These are phyloP conservation scores for Caenorhabditis zanzibari DNA, from an alignment of 2,888 invertebrate species.

Conservation along the genomic window DNA sequence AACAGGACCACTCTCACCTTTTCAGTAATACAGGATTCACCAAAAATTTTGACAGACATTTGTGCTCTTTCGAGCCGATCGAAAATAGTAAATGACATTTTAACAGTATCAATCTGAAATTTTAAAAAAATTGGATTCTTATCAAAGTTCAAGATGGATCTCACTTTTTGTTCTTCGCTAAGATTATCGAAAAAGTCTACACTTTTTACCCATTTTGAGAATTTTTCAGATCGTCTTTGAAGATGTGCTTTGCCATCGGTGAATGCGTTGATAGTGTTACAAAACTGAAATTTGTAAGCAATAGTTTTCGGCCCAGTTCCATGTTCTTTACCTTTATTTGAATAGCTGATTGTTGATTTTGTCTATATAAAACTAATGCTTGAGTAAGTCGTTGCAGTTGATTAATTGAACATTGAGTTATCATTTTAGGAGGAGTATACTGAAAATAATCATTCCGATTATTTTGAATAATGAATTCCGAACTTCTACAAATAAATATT, in stretches of 20 bases:
- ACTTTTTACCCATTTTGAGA: slow-evolving; percentile 55
- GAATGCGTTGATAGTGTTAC: slow-evolving; percentile 41
- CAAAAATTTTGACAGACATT: slow-evolving; percentile 50
- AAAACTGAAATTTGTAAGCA: slow-evolving; percentile 38
- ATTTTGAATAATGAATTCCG: not conserved
- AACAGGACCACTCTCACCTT: slow-evolving; percentile 12
- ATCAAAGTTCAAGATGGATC: not conserved
- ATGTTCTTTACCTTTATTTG: slow-evolving; percentile 47
- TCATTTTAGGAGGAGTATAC: slow-evolving; percentile 58
- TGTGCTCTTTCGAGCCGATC: slow-evolving; percentile 55
- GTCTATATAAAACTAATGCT: slow-evolving; percentile 43
- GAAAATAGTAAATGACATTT: slow-evolving; percentile 52
- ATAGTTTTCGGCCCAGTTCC: too few species aligned
- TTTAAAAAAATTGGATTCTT: not conserved
- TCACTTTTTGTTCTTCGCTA: slow-evolving; percentile 53
- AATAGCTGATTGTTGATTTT: slow-evolving; percentile 52
- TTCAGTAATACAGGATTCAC: slow-evolving; percentile 41
- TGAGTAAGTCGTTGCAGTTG: slow-evolving; percentile 50
- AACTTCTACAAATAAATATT: slow-evolving; percentile 60
- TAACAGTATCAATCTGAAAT: slow-evolving; percentile 47
- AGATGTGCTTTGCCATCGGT: slow-evolving; percentile 40
- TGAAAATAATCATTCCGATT: slow-evolving; percentile 15
- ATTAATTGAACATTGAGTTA: slow-evolving; percentile 49
- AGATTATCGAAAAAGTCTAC: slow-evolving; percentile 55
- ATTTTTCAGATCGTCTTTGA: slow-evolving; percentile 47